These are phyloP conservation scores for Pyrrhosoma nymphula DNA, from an alignment of 2,888 invertebrate genomes.

Conservation along the genomic window DNA sequence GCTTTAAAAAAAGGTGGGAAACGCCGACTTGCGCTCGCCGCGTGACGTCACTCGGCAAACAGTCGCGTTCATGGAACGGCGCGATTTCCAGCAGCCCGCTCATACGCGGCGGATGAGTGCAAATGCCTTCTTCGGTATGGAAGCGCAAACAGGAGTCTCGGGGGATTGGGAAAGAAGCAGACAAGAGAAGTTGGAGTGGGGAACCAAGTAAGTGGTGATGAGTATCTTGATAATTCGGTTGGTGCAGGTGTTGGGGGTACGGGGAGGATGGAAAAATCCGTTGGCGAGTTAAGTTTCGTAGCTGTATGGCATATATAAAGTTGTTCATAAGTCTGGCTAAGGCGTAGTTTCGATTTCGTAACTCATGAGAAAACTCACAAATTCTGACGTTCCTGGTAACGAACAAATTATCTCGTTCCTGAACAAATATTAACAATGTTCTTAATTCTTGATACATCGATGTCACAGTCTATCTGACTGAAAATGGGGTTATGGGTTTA, in stretches of 20 bases:
- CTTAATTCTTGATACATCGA: too few species aligned
- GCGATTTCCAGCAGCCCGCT: constrained; percentile 8
- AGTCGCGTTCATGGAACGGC: background rate
- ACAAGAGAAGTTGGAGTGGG: background rate
- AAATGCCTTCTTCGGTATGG: background rate
- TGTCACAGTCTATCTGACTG: too few species aligned
- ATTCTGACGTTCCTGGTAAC: too few species aligned
- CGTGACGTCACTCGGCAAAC: constrained; percentile 49
- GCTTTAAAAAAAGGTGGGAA: background rate
- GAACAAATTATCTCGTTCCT: too few species aligned
- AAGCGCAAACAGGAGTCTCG: background rate
- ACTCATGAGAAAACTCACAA: too few species aligned
- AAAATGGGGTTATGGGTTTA: too few species aligned
- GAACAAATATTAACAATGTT: too few species aligned
- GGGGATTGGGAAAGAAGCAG: background rate
- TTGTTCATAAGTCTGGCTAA: too few species aligned
- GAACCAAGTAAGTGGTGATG: background rate
- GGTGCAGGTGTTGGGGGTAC: background rate
- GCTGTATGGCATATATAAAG: too few species aligned
- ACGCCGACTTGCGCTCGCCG: background rate
- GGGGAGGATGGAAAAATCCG: background rate
- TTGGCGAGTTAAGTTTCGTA: background rate
- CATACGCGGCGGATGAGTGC: constrained; percentile 22
- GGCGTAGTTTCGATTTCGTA: too few species aligned
- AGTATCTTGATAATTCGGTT: background rate